Conservation (phyloP, 2,888 invertebrate genomes). For the Ernsta delagoae region DNA sequence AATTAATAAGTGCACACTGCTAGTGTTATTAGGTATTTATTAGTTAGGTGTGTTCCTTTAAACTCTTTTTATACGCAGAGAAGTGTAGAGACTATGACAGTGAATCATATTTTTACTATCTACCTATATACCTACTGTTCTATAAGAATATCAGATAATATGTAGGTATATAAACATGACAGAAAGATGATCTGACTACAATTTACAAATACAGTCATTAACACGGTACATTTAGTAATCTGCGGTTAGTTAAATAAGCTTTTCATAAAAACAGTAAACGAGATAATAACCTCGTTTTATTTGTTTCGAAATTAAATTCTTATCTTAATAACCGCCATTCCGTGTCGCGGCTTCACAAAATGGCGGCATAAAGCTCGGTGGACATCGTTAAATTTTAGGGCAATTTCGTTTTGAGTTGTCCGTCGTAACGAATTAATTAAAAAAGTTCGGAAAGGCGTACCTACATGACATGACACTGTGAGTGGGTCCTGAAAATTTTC, state of each 20-base stretch:
- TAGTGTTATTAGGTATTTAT: no score
- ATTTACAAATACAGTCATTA: background rate
- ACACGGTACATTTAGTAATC: background rate
- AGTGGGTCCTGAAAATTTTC: no score
- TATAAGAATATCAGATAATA: no score
- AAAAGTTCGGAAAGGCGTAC: constrained; percentile 44
- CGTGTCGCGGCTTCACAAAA: constrained; percentile 21
- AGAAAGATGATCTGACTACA: background rate
- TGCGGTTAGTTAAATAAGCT: background rate
- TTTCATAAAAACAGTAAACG: background rate
- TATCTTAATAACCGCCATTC: constrained; percentile 35
- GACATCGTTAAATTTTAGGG: constrained; percentile 56
- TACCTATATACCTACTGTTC: no score
- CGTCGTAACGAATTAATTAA: constrained; percentile 51
- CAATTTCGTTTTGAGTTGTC: constrained; percentile 50
- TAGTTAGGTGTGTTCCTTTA: no score
- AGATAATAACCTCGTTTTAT: background rate
- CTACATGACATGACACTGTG: constrained; percentile 17
- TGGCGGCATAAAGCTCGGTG: constrained; percentile 46
- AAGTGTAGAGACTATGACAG: no score
- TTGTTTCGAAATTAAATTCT: constrained; percentile 31
- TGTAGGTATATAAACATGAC: background rate
- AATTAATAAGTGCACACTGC: no score
- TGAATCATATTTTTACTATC: no score
- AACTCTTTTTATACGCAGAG: no score